Conservation (phyloP, 2,888 invertebrate species). For the Orthosia gracilis region DNA sequence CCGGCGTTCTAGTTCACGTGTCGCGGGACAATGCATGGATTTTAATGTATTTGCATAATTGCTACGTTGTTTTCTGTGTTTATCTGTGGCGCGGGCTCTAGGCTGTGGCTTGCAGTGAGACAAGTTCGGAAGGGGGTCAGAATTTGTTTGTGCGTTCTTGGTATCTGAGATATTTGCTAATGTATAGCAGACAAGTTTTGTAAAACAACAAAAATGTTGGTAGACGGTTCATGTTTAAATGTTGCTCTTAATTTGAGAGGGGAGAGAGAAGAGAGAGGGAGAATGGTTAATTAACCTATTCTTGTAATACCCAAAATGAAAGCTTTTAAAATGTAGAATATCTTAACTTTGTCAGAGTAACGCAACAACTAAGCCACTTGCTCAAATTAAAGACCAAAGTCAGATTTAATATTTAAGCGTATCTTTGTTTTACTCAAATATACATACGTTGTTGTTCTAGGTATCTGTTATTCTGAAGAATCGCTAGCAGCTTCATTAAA, state of each 20-base stretch:
- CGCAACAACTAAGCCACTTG: background rate
- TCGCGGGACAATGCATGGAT: constrained; percentile 75
- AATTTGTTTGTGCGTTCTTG: constrained; percentile 1
- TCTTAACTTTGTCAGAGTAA: background rate
- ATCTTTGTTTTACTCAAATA: background rate
- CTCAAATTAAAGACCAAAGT: background rate
- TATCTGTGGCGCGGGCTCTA: constrained; percentile 68
- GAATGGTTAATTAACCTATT: background rate
- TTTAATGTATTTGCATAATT: constrained; percentile 81
- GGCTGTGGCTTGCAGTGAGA: constrained; percentile 22
- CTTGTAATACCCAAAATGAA: background rate
- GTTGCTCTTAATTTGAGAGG: background rate
- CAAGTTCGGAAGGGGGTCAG: constrained; percentile 17
- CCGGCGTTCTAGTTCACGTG: constrained; percentile 72
- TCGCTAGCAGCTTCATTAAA: background rate
- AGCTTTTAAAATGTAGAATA: background rate
- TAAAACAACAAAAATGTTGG: too few relatives aligned
- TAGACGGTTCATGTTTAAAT: background rate
- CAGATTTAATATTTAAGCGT: background rate
- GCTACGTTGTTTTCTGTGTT: constrained; percentile 73
- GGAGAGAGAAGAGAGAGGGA: too few relatives aligned
- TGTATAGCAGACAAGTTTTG: too few relatives aligned
- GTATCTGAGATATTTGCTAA: background rate
- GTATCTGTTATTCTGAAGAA: background rate
- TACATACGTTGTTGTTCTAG: background rate